Evolutionary conservation across 2,797 vertebrate species (phyloP).

Genomic region (Etheostoma perlongum): DNA sequence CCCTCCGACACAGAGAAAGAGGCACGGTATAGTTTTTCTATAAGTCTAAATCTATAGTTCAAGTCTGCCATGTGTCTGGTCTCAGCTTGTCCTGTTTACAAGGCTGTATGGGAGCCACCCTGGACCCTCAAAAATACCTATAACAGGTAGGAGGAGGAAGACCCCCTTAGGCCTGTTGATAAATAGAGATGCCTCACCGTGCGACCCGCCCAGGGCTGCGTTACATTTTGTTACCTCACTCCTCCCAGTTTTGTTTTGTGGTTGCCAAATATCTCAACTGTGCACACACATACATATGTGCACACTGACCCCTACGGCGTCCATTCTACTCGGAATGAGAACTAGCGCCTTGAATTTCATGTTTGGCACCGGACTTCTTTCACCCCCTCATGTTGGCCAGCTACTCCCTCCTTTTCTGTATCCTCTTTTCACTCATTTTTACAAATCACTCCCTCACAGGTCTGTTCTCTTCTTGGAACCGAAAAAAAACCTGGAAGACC

Average conservation of each 20-base stretch:
- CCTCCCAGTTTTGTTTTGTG: slow-evolving; percentile 61
- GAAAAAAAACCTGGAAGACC: slow-evolving; percentile 53
- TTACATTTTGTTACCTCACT: slow-evolving; percentile 38
- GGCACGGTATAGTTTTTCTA: slow-evolving; percentile 63
- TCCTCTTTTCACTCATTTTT: slow-evolving; percentile 38
- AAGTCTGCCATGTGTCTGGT: slow-evolving; percentile 57
- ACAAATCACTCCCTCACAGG: slow-evolving; percentile 56
- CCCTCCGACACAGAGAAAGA: slow-evolving; percentile 59
- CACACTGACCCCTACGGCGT: slow-evolving; percentile 49
- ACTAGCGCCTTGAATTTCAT: slow-evolving; percentile 79
- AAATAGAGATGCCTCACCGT: slow-evolving; percentile 44
- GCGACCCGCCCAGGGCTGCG: slow-evolving; percentile 42
- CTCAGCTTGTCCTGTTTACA: slow-evolving; percentile 54
- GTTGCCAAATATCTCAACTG: slow-evolving; percentile 74
- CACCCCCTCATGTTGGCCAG: slow-evolving; percentile 47
- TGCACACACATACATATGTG: slow-evolving; percentile 52
- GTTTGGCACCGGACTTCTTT: slow-evolving; percentile 81
- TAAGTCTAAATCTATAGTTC: slow-evolving; percentile 65
- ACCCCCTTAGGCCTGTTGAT: slow-evolving; percentile 31
- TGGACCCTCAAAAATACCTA: slow-evolving; percentile 54
- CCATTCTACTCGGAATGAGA: slow-evolving; percentile 65
- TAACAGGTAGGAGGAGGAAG: slow-evolving; percentile 41
- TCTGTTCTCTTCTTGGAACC: slow-evolving; percentile 65
- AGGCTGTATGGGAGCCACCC: slow-evolving; percentile 54
- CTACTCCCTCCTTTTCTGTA: slow-evolving; percentile 49